Evolutionary conservation across 2,113 vertebrate genomes (phyloP).

Genomic region (Siniperca chuatsi): DNA sequence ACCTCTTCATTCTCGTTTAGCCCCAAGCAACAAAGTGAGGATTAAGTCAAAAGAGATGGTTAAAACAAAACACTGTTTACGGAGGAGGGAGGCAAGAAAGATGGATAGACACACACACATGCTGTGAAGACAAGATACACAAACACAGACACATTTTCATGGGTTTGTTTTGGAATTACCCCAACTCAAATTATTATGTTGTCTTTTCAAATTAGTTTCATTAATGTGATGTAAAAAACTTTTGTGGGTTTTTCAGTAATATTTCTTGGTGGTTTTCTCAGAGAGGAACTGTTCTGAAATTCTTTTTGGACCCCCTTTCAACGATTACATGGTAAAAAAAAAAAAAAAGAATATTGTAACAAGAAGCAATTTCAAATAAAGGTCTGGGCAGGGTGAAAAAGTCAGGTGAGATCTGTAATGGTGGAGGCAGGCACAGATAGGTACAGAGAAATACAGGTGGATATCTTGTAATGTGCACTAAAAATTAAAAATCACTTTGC

Average conservation of each 20-base stretch:
- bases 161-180: constrained; percentile 23
- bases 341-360: neutral
- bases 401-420: neutral
- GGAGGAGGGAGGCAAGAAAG: neutral
- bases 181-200: constrained; percentile 17
- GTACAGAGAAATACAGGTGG: neutral
- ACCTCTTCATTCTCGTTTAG: constrained; percentile 31
- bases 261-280: neutral
- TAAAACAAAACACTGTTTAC: constrained; percentile 42
- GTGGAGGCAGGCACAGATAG: neutral
- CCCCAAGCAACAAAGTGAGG: constrained; percentile 35
- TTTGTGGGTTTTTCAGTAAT: neutral
- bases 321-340: neutral
- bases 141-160: neutral
- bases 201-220: constrained; percentile 20
- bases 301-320: neutral
- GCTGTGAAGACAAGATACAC: neutral
- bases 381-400: neutral
- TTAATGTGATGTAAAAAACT: neutral
- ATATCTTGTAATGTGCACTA: neutral
- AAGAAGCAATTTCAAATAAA: neutral
- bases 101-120: neutral
- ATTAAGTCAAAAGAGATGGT: constrained; percentile 52
- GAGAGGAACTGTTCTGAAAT: neutral
- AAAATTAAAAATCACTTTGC: neutral